Conservation (phyloP, 2,797 vertebrate genomes). For the Somateria mollissima region DNA sequence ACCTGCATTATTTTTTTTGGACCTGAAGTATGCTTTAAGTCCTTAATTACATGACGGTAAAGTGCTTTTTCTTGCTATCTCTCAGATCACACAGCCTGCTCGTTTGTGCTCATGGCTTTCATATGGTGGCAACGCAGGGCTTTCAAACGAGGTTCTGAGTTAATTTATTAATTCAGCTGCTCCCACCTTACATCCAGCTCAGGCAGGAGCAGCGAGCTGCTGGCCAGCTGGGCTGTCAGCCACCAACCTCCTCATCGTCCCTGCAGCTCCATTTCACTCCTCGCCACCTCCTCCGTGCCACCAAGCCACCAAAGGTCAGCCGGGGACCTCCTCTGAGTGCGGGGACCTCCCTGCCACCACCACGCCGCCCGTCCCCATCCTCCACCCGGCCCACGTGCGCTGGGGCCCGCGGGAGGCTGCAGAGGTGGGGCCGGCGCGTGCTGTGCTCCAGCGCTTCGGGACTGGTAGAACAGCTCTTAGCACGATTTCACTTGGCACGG, state of each 20-base stretch:
- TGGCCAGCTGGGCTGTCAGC: background rate
- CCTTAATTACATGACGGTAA: background rate
- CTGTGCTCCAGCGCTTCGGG: conserved; percentile 22
- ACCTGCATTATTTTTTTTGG: background rate
- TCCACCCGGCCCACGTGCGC: background rate
- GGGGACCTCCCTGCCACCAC: background rate
- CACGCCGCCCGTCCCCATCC: background rate
- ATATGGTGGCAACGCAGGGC: background rate
- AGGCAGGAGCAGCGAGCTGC: background rate
- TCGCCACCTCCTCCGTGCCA: background rate
- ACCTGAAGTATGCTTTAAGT: background rate
- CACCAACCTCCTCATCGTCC: background rate
- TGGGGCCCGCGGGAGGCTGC: conserved; percentile 2
- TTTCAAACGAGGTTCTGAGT: background rate
- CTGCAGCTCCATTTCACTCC: background rate
- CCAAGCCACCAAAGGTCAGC: background rate
- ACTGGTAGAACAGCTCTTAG: conserved; percentile 69
- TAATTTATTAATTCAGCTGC: background rate
- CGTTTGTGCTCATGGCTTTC: background rate
- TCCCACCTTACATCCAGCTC: fast-evolving
- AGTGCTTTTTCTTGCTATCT: background rate
- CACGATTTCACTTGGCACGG: conserved; percentile 53
- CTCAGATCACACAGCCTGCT: background rate
- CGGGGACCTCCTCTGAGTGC: fast-evolving
- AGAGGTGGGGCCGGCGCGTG: conserved; percentile 5